phyloP scores from a whole-genome alignment of 2,888 invertebrate species.

The Himalopsyche tibetana region DNA sequence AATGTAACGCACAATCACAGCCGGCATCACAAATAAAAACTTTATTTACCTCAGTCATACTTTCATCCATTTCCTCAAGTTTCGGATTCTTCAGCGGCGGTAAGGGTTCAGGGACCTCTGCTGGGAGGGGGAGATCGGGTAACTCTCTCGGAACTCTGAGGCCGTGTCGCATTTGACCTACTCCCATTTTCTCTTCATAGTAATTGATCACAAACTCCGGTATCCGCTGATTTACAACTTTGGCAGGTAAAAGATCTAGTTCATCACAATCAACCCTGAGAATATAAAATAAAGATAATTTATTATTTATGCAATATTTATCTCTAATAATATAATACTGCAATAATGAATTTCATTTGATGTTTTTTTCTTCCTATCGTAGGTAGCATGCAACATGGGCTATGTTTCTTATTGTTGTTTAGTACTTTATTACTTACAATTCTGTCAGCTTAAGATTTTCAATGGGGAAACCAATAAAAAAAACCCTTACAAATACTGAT shows the following conservation, averaged over 20 bases:
- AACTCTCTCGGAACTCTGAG: conserved; percentile 60
- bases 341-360: too few species aligned
- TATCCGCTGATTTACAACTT: conserved; percentile 78
- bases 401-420: too few species aligned
- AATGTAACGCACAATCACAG: too few species aligned
- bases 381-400: too few species aligned
- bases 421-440: too few species aligned
- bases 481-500: too few species aligned
- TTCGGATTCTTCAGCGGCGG: conserved; percentile 36
- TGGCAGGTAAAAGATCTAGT: conserved; percentile 80
- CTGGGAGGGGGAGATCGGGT: conserved; percentile 55
- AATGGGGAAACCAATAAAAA: too few species aligned
- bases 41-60: neutral
- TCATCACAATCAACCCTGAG: conserved; percentile 78
- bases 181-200: conserved; percentile 74
- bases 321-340: too few species aligned
- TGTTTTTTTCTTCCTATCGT: too few species aligned
- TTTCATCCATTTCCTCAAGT: neutral
- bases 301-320: neutral
- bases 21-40: too few species aligned
- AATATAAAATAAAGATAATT: conserved; percentile 43
- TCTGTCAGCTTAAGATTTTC: too few species aligned
- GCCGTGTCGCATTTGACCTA: conserved; percentile 53
- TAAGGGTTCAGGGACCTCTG: conserved; percentile 34
- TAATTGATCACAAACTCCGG: conserved; percentile 81